Percentiles rank a stretch among this genome's conserved stretches.
phyloP scores from a whole-genome alignment of 2,888 invertebrate species.

The Apamea monoglypha region DNA sequence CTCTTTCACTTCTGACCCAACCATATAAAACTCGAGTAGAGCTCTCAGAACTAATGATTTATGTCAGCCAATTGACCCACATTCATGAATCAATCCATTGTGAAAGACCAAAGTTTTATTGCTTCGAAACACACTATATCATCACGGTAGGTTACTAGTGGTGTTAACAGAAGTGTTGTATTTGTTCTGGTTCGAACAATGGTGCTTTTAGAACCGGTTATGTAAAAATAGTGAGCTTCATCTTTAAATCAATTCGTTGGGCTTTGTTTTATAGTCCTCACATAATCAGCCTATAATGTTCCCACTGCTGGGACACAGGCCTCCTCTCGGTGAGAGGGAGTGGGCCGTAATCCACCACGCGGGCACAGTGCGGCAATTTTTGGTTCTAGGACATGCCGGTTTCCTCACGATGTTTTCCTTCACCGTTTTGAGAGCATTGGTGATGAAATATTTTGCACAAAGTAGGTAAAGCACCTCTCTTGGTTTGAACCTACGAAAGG shows the following conservation, averaged over 20 bases:
- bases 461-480: too few relatives aligned
- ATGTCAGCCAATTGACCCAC: conserved; percentile 34
- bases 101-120: conserved; percentile 27
- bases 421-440: too few relatives aligned
- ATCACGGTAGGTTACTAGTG: conserved; percentile 21
- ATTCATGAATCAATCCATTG: conserved; percentile 52
- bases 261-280: neutral
- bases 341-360: too few relatives aligned
- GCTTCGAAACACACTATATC: neutral
- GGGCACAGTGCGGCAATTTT: too few relatives aligned
- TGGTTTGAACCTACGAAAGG: too few relatives aligned
- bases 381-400: too few relatives aligned
- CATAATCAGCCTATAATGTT: too few relatives aligned
- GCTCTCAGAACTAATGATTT: conserved; percentile 33
- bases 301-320: too few relatives aligned
- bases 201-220: neutral
- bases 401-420: too few relatives aligned
- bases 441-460: too few relatives aligned
- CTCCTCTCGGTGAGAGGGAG: too few relatives aligned
- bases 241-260: neutral
- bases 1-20: conserved; percentile 18
- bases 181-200: conserved; percentile 26
- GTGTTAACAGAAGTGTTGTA: conserved; percentile 22
- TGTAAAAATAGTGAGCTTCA: neutral
- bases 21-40: neutral